Percentiles rank a stretch among this genome's conserved stretches.
phyloP scores from a whole-genome alignment of 2,888 invertebrate species.

The Drosophila anomalipes region DNA sequence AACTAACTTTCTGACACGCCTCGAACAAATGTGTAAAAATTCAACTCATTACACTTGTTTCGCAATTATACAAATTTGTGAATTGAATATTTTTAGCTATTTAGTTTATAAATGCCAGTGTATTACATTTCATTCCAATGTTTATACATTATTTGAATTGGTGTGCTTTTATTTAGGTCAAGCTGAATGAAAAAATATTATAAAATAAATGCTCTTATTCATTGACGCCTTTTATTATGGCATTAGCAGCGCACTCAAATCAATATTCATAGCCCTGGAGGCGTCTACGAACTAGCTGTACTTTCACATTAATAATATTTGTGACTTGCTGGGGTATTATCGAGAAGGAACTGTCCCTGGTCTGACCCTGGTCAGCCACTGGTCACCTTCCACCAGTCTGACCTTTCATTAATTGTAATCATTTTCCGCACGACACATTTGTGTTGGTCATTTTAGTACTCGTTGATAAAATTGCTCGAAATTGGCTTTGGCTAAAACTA shows the following conservation, averaged over 20 bases:
- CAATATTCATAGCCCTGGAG: conserved; percentile 26
- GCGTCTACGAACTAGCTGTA: conserved; percentile 28
- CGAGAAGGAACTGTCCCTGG: conserved; percentile 1
- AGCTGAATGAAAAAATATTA: neutral
- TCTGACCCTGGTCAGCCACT: neutral
- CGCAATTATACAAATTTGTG: conserved; percentile 4
- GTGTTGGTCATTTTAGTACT: neutral
- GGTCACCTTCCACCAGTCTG: conserved; percentile 44
- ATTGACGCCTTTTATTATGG: conserved; percentile 4
- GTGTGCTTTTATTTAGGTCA: conserved; percentile 15
- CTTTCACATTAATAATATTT: conserved; percentile 33
- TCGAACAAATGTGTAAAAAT: neutral
- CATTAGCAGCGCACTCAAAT: conserved; percentile 4
- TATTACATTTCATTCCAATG: conserved; percentile 29
- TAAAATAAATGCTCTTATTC: neutral
- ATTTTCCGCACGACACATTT: conserved; percentile 57
- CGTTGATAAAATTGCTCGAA: conserved; percentile 38
- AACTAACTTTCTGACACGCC: conserved; percentile 9
- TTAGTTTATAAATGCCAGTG: neutral
- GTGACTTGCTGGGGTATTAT: neutral
- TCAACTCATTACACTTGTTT: neutral
- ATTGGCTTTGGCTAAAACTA: conserved; percentile 12
- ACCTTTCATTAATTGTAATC: conserved; percentile 71
- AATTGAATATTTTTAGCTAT: neutral
- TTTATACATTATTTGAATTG: conserved; percentile 2